Evolutionary conservation across 2,888 invertebrate species (phyloP).

Genomic region (Spodoptera littoralis): DNA sequence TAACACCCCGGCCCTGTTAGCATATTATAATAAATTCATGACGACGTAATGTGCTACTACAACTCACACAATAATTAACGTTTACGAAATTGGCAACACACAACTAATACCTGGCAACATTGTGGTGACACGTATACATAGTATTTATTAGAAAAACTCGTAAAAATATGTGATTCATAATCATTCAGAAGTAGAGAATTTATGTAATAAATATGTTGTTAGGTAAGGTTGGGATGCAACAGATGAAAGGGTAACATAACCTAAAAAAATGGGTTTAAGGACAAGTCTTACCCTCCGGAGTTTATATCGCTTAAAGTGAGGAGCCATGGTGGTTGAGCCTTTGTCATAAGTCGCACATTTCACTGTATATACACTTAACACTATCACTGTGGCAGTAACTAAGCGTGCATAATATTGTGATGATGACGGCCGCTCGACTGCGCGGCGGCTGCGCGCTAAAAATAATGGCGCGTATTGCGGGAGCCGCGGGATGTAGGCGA

Average conservation of each 20-base stretch:
- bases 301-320: conserved; percentile 78
- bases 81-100: conserved; percentile 58
- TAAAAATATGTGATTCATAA: conserved; percentile 10
- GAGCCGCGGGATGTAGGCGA: conserved; percentile 45
- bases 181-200: not conserved
- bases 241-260: conserved; percentile 59
- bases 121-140: conserved; percentile 50
- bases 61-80: conserved; percentile 44
- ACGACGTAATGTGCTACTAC: conserved; percentile 26
- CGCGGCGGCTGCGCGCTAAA: conserved; percentile 80
- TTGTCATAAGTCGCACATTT: conserved; percentile 84
- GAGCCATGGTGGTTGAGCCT: conserved; percentile 76
- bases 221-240: conserved; percentile 13
- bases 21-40: conserved; percentile 38
- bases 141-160: conserved; percentile 30
- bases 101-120: conserved; percentile 46
- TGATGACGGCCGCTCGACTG: conserved; percentile 60
- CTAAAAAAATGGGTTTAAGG: conserved; percentile 66
- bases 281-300: conserved; percentile 68
- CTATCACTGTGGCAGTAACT: conserved; percentile 55
- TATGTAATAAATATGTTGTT: conserved; percentile 6
- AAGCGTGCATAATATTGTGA: conserved; percentile 54
- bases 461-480: conserved; percentile 71
- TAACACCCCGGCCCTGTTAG: conserved; percentile 19
- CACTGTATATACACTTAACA: conserved; percentile 68